Percentiles rank a stretch among this genome's conserved stretches.
phyloP scores from a whole-genome alignment of 37 sponge, comb jelly and placozoan species.

The Chondrilla cf. caribensis region DNA sequence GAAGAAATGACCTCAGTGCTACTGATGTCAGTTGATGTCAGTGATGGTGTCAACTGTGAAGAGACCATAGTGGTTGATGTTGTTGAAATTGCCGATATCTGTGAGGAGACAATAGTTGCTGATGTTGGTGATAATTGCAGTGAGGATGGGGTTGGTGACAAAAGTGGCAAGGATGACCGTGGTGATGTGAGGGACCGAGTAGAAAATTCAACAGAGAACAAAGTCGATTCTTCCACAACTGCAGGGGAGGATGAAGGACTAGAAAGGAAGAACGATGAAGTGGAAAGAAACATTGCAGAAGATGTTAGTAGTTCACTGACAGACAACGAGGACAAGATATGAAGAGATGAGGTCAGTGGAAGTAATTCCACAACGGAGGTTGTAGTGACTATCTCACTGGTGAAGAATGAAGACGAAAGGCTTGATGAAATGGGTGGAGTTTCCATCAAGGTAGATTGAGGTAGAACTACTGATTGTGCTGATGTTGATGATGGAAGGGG shows the following conservation, averaged over 20 bases:
- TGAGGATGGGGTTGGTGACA: not conserved
- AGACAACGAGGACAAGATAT: not conserved
- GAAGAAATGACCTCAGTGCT: not conserved
- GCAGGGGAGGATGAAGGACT: not conserved
- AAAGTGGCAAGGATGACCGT: not conserved
- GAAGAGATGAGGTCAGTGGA: not conserved
- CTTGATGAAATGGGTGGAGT: too few relatives aligned
- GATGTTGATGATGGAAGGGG: conserved; percentile 25
- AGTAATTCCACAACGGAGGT: not conserved
- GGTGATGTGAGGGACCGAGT: not conserved
- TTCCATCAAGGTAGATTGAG: not conserved
- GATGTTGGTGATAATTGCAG: not conserved
- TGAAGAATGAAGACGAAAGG: not conserved
- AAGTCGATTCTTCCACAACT: too few relatives aligned
- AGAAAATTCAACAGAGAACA: too few relatives aligned
- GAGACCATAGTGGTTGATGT: too few relatives aligned
- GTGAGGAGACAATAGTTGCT: too few relatives aligned
- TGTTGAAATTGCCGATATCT: too few relatives aligned
- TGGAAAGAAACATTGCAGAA: not conserved
- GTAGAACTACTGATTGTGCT: not conserved
- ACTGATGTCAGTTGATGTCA: not conserved
- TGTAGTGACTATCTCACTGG: not conserved
- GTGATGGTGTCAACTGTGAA: too few relatives aligned
- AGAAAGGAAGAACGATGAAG: not conserved
- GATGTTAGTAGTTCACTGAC: not conserved